Base-by-base conservation (phyloP, 2,113 vertebrate species). In the Synodontis membranacea region DNA sequence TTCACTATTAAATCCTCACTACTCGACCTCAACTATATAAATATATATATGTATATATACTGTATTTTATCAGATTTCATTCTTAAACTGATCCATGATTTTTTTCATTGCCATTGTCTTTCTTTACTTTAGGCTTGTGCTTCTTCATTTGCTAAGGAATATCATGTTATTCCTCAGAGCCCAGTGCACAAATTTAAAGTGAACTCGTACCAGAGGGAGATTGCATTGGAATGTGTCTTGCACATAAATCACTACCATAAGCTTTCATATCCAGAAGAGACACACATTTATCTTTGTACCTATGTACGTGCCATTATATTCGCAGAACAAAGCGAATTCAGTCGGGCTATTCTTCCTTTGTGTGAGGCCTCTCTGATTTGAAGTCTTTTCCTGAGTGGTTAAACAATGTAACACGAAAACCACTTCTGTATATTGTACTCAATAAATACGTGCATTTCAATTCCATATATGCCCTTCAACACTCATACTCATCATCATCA, bases 201-300 rank as follows among this genome's bases (percentile, higher is more conserved):
- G 28, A 50, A 78, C 4, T 50, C 46, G 54, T 28, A 19, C 50
- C 75, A 79, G 14, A 4, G 6, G 75, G 48, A 80, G 19, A 12
- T 37, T 44, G 56, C 5, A 42, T 8, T 25, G 39, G 23, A 75
- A 46, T 44, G 42, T 4, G 28, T 48, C 44, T 46, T 75, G 72
- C 23, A 46, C 25, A 75, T 75, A 75, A 75, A 75, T 75, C 72
- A 75, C 72, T 14, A 75, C 5, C 42, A 48, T 12, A 46, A 75
- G 37, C 72, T 75, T 46, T n/a, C 42, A 25, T 46, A 46, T 46
- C 39, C 72, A 75, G 44, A n/a, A 12, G 25, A 75, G 72, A 75
- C 72, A 75, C 42, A n/a, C 25, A 75, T 75, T 75, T 75, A 75
- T 75, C 72, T 72, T 42, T 72, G 68, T 72, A 21, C 21, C 68